Base-by-base conservation (phyloP, 2,797 vertebrate genomes). In the Etheostoma perlongum region DNA sequence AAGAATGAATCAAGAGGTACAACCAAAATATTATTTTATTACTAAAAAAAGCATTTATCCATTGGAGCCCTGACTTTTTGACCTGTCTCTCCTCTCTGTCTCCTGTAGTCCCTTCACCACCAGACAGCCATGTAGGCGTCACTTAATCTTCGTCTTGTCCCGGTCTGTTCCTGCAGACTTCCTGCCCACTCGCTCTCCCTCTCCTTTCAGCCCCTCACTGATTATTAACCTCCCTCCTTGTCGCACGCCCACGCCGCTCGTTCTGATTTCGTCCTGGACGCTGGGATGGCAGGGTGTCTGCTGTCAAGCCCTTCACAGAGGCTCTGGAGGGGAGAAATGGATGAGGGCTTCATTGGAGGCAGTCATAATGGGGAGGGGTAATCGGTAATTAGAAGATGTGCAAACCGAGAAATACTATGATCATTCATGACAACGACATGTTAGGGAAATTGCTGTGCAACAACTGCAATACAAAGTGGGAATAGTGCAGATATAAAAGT, bases 181-280 rank as follows among this genome's bases (percentile, higher is more conserved):
- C 68, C 86, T 88, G 83, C 92, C 91, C 89, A 93, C 91, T 90
- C 76, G 23, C 64, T 67, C 49, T 67, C 60, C 19, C 44, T 76
- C 44, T 78, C 79, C 85, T 88, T 91, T 92, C 89, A 90, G 80
- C 48, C 71, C 63, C 61, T 85, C 78, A 15, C 82, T 72, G 89
- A 91, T 92, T 78, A 91, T 92, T 92, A 92, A 92, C 90, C 85
- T 78, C 85, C 49, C 80, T 86, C 63, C 90, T 92, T 88, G 92
- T 92, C 4, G 60, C 76, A 83, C 91, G 36, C 92, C 91, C 91
- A 93, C 92, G 52, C 78, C 16, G 36, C 86, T 87, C 68, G 85
- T 86, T 78, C 79, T 72, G 70, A 82, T 74, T 67, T 73, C n/a
- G 60, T 84, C 27, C 71, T 25, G 74, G 78, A 40, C 12, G 48